Percentiles rank a stretch among this genome's conserved stretches.
Conservation (phyloP, 2,888 invertebrate species). For the Cephus nigrinus region DNA sequence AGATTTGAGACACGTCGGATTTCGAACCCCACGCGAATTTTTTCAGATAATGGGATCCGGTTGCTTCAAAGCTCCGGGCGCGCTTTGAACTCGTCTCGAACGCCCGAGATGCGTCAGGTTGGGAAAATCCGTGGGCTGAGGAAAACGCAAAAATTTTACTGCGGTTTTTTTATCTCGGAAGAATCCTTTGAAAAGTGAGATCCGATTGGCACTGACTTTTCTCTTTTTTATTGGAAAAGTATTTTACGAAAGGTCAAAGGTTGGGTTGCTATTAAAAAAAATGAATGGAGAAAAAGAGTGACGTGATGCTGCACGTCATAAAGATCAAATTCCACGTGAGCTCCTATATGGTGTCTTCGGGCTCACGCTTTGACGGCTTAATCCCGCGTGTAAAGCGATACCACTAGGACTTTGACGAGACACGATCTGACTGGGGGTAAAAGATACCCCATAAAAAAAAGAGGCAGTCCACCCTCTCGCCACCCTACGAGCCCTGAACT, state of each 20-base stretch:
- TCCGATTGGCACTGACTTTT: no score
- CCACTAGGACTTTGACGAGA: slow-evolving; percentile 49
- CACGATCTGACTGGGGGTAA: slow-evolving; percentile 49
- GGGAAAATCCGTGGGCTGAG: no score
- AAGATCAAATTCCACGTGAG: slow-evolving; percentile 3
- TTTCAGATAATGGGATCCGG: slow-evolving; percentile 24
- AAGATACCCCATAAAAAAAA: slow-evolving; percentile 48
- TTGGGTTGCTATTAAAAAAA: no score
- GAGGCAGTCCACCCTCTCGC: slow-evolving; percentile 20
- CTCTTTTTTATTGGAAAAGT: no score
- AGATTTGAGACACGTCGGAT: slow-evolving; percentile 58
- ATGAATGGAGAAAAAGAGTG: no score
- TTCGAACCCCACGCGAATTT: slow-evolving; percentile 38
- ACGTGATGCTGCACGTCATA: background rate
- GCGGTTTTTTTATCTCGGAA: no score
- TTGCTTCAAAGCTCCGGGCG: slow-evolving; percentile 24
- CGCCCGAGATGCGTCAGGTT: no score
- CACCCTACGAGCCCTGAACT: slow-evolving; percentile 11
- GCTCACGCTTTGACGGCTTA: slow-evolving; percentile 46
- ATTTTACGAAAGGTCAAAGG: no score
- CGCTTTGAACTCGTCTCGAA: slow-evolving; percentile 11
- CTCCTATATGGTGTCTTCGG: background rate
- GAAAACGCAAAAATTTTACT: no score
- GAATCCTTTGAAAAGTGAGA: no score
- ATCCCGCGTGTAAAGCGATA: slow-evolving; percentile 53